Evolutionary conservation across 2,113 vertebrate genomes (phyloP), one percentile per base, ranked within the genome.

Genomic region (Eidolon helvum): DNA sequence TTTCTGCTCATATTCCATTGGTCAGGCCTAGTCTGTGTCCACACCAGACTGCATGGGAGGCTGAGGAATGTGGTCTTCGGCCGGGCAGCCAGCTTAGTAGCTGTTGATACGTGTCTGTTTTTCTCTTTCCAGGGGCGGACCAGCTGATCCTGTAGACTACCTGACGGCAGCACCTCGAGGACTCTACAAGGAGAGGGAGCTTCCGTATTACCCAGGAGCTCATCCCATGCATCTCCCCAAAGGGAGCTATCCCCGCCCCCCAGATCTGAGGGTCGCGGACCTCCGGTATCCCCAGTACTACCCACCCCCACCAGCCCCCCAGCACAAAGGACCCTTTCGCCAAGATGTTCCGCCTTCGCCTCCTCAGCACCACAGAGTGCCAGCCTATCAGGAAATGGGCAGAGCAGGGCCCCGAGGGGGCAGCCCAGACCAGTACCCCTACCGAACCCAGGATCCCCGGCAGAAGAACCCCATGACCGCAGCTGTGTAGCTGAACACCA

Each of bases 261-360:
- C 98, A 0, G 98, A 98, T 80, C 84, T 98, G 11, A 98, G 86
- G 97, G 96, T 97, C 18, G 92, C 98, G 71, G 99, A 99, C 86
- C 97, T 99, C 94, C 98, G 99, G 57, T 99, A 99, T 78, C 98
- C 99, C 2, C 99, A 99, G 28, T 99, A 99, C 97, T 99, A 99
- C 95, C 98, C 99, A 19, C 98, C 98, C 40, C 98, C 98, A 0
- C 96, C 98, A 0, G 96, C 98, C 14, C 97, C 83, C 48, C 99
- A 99, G 96, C 99, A 99, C 84, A 99, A 99, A 98, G 99, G 99
- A 90, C 99, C 99, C 18, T 97, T 99, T 91, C 98, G 99, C 22
- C 99, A 99, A 98, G 99, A 99, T 0, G 99, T 99, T 38, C 99
- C 99, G 0, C 99, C 99, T 5, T 99, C 99, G 6, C 99, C 99